Evolutionary conservation across 64 coral and sea anemone genomes (phyloP), one percentile per base, ranked within the genome.

Genomic region (Anthopleura sola): DNA sequence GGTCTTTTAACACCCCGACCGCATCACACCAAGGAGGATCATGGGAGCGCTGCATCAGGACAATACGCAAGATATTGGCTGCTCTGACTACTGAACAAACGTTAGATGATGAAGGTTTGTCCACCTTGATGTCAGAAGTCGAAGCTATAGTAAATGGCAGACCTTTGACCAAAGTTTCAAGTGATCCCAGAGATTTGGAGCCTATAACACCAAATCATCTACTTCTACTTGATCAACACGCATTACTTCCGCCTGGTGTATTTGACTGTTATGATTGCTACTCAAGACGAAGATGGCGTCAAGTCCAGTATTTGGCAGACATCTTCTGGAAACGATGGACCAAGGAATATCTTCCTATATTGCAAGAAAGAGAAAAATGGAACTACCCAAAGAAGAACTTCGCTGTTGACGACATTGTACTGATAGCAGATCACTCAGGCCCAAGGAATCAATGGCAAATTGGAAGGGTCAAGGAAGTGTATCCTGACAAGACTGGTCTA

Each of bases 301-400:
- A 57, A 50, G 23, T 55, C 1, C 81, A 83, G 28, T 83, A 23
- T 47, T 47, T 55, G 16, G 34, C 10, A 26, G 81, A 83, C 15
- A 36, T 54, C 23, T 83, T 83, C 49, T 83, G 81, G 81, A 54
- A n/a, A 0, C 33, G 81, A 14, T 83, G 81, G 81, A 55, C 24
- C 1, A 83, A 34, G 34, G 81, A 83, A 47, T 83, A 83, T 18
- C 81, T 83, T 16, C 81, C 33, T 2, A 16, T 54, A 21, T 47
- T 83, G 1, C 81, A 83, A 57, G 34, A 50, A 17, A 50, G 81
- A 50, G n/a, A 47, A 57, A 83, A 53, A 18, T 83, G 81, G 81
- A 83, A 49, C 13, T 23, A 57, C 20, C 47, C 81, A 47, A 83
- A 13, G 23, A 78, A 33, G 20, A 57, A 83, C 16, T 40, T 32